Base-by-base conservation (phyloP, 2,113 vertebrate genomes). In the Mustela lutreola region DNA sequence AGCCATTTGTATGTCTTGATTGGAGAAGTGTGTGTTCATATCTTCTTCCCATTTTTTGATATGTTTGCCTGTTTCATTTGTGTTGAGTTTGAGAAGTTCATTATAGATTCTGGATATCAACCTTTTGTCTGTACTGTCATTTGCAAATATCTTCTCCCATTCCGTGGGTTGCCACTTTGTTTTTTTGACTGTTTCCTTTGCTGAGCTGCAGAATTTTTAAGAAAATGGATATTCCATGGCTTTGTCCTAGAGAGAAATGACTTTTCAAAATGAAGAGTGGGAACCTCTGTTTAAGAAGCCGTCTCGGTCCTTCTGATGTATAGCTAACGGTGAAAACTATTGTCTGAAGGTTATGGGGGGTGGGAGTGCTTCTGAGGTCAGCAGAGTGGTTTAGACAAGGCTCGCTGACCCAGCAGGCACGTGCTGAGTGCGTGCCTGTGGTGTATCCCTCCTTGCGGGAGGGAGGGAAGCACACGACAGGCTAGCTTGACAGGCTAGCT, bases 401-500 rank as follows among this genome's bases (percentile, higher is more conserved):
- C 11, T 73, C 33, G 28, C 2, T 63, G 31, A 11, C 15, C 86
- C 58, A 36, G 39, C 2, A 78, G 12, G 42, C 6, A 1, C 58
- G 67, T 62, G 12, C 14, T 70, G 50, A 45, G 33, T 50, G 42
- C 26, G 4, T 48, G 42, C 4, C 11, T 42, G 0, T 1, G 7
- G 11, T 7, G 0, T 62, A 15, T 53, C n/a, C 15, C 1, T 79
- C 31, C 19, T 18, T n/a, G 56, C n/a, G 16, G 33, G 36, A 0
- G 21, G 26, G 15, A 12, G 11, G 50, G 26, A 42, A 50, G 28
- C 71, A 26, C 7, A n/a, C 9, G 1, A 11, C 28, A 22, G 5
- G 39, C 3, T 4, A 10, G 5, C 45, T 39, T 60, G 1, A 11
- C 28, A 22, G 5, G 39, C 3, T 4, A 12, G 5, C 45, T 39